Percentiles rank a stretch among this genome's conserved stretches.
Conservation (phyloP, 2,888 invertebrate genomes). For the Bedellia somnulentella region DNA sequence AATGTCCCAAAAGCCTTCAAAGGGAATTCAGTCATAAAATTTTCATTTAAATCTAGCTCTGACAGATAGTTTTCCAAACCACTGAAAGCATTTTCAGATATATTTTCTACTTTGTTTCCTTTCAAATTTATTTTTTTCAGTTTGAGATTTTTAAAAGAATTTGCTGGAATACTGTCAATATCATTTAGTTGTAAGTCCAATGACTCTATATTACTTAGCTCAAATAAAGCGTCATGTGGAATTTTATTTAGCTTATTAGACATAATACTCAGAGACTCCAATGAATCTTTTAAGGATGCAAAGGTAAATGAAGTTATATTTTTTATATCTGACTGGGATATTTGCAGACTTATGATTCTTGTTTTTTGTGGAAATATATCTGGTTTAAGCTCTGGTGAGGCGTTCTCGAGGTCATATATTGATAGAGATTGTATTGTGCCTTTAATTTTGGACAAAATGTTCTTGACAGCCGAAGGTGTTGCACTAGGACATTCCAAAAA, state of each 20-base stretch:
- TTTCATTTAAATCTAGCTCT: constrained; percentile 85
- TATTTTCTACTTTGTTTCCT: constrained; percentile 78
- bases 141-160: constrained; percentile 81
- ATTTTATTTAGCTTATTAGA: constrained; percentile 74
- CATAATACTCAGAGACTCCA: constrained; percentile 76
- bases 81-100: constrained; percentile 82
- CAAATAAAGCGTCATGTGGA: constrained; percentile 74
- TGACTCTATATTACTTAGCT: constrained; percentile 70
- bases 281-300: constrained; percentile 65
- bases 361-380: constrained; percentile 73
- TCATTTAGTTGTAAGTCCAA: constrained; percentile 86
- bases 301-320: constrained; percentile 73
- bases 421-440: constrained; percentile 80
- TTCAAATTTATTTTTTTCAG: constrained; percentile 82
- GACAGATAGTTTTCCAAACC: constrained; percentile 75
- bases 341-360: constrained; percentile 74
- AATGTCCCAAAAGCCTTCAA: constrained; percentile 76
- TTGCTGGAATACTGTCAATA: constrained; percentile 79
- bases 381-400: constrained; percentile 72
- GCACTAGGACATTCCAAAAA: constrained; percentile 88
- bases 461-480: constrained; percentile 72
- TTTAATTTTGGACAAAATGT: constrained; percentile 70
- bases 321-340: constrained; percentile 73
- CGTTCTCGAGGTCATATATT: constrained; percentile 85
- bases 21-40: constrained; percentile 81